Evolutionary conservation across 1,140 invertebrate species (phyloP), one percentile per base, ranked within the genome.

Genomic region (Dufourea novaeangliae): DNA sequence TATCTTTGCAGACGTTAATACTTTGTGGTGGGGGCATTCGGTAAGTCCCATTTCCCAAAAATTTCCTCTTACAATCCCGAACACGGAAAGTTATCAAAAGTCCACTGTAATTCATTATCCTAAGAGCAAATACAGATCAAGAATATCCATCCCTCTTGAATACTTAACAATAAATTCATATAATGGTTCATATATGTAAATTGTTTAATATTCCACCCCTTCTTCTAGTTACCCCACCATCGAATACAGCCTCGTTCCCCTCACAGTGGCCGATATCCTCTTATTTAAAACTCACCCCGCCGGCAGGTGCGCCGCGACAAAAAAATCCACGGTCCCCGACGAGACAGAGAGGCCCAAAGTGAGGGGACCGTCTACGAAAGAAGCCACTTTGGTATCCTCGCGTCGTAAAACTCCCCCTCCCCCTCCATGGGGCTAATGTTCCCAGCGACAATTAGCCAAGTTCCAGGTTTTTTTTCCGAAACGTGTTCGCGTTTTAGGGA

Each of bases 381-480:
- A 70, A 62, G 57, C 67, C 39, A 44, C 29, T 20, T 17, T 25
- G 0, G 27, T 62, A 41, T 39, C 27, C 50, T 8, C 14, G 14
- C 10, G 22, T 50, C 34, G 46, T 83, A 84, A 83, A 82, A 83
- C 44, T 46, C 46, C 32, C 27, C 29, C 37, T 27, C 29, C 37
- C 14, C 20, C 20, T 22, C 12, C 29, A 22, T 50, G 20, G 71
- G 32, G 25, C 29, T 50, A 64, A 83, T 62, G 37, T 62, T 56
- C 25, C n/a, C 27, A 29, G 25, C 12, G 32, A 83, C 66, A 79
- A 83, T 83, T 79, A 79, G 37, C 22, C 64, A 39, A 78, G 29
- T 69, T 70, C 29, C 32, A 44, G 32, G 74, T 17, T 27, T 69
- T 52, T 46, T 61, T 73, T 22, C 44, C n/a, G 22, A 22, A 37